A percentile compares a stretch with the other conserved stretches of the same genome.
These are phyloP conservation scores for Paradoxurus hermaphroditus DNA, from an alignment of 2,113 vertebrate species.

Conservation along the genomic window DNA sequence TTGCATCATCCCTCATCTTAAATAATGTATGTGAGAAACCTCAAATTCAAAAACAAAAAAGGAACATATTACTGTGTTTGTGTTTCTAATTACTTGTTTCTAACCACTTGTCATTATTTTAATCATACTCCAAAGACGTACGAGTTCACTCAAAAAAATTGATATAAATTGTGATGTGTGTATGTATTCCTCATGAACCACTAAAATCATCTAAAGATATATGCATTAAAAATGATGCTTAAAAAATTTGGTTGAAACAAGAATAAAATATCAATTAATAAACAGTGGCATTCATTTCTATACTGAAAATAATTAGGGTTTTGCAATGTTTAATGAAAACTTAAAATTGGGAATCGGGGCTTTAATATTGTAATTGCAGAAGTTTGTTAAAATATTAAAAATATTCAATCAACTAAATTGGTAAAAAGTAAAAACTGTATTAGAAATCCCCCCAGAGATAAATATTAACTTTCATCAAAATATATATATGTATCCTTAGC, in stretches of 20 bases:
- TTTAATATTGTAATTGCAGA: background rate
- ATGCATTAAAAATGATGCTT: background rate
- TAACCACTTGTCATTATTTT: background rate
- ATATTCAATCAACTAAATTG: background rate
- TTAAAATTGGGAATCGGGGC: background rate
- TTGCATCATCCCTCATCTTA: background rate
- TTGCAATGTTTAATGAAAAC: background rate
- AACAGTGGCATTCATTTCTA: background rate
- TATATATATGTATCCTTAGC: no score
- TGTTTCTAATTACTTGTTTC: background rate
- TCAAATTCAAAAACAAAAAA: background rate
- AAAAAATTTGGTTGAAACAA: background rate
- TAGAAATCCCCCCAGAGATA: background rate
- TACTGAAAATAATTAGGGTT: background rate
- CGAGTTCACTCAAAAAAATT: background rate
- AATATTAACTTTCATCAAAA: background rate
- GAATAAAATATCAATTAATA: background rate
- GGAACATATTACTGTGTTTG: background rate
- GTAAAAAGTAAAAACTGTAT: background rate
- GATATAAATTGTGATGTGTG: background rate
- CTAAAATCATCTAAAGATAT: background rate
- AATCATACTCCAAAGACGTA: background rate
- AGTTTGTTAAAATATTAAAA: background rate
- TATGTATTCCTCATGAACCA: background rate
- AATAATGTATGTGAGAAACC: background rate